A percentile compares a stretch with the other conserved stretches of the same genome.
Evolutionary conservation across 2,797 vertebrate genomes (phyloP).

Genomic region (Mormyrops attenuatus): DNA sequence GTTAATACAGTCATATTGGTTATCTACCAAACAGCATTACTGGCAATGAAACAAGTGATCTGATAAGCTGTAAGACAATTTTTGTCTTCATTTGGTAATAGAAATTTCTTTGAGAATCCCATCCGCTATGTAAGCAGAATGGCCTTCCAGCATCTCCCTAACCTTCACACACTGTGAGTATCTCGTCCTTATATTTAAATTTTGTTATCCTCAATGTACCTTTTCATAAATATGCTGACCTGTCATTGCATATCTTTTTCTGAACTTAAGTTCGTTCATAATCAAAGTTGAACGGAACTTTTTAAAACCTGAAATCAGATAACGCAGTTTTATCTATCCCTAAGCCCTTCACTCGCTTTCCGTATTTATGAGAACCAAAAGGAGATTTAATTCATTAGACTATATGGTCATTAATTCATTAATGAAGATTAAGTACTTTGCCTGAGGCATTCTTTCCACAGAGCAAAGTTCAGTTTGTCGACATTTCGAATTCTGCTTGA

Average conservation of each 20-base stretch:
- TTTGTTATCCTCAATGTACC: neutral
- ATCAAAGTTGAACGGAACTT: neutral
- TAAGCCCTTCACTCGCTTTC: neutral
- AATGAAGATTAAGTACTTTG: neutral
- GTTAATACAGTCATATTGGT: neutral
- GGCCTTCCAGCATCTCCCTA: neutral
- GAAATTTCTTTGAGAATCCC: constrained; percentile 8
- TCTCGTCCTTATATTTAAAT: neutral
- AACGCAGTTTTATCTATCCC: neutral
- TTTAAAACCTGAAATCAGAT: neutral
- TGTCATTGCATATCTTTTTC: neutral
- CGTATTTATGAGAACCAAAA: neutral
- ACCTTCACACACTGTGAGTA: constrained; percentile 10
- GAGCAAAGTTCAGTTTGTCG: neutral
- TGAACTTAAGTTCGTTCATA: neutral
- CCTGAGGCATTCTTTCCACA: neutral
- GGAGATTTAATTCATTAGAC: neutral
- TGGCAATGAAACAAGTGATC: neutral
- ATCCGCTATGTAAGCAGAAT: neutral
- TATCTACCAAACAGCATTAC: neutral
- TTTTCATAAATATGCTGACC: neutral
- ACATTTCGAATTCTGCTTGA: neutral
- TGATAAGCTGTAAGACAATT: neutral
- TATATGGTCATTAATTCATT: neutral
- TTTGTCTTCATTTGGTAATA: neutral